Evolutionary conservation across 2,888 invertebrate genomes (phyloP), one percentile per base, ranked within the genome.

Genomic region (Tachina lurida): DNA sequence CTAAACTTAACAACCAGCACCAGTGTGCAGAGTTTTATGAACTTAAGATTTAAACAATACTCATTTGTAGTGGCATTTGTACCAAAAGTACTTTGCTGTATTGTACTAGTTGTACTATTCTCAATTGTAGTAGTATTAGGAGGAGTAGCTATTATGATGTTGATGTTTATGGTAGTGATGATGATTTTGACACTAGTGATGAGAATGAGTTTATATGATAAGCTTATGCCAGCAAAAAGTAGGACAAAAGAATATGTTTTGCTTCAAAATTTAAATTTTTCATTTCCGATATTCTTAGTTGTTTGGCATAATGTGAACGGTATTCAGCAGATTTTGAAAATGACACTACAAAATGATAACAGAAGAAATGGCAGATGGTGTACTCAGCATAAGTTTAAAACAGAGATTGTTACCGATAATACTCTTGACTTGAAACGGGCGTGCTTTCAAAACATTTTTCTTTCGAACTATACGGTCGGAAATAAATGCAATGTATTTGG

Each of bases 151-250:
- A 63, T 47, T 19, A 45, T 63, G 60, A 10, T 70, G 70, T 43
- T 60, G 62, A 22, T 60, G 52, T 60, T 73, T 60, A 31, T 19
- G 7, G 31, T 31, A 31, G 31, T 78, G 49, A 78, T 78, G 70
- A 56, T 67, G 67, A 47, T 41, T 67, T 67, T 68, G 76, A 74
- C 74, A 63, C 58, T 73, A 54, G 60, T 78, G 83, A 84, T 74
- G 83, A 68, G 60, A 56, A 73, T 47, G 15, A 58, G 67, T 77
- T 56, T 60, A 67, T 77, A 65, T 84, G 77, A 84, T 78, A 84
- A 84, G 76, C 60, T 19, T 73, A 73, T 78, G 83, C 68, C 71
- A 70, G 52, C 52, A 62, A 68, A 68, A 77, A 52, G 58, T 68
- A 43, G 41, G 68, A 77, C 77, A 77, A 77, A 68, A 68, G 60